Conservation (phyloP, 2,113 vertebrate genomes). For the Caranx ignobilis region DNA sequence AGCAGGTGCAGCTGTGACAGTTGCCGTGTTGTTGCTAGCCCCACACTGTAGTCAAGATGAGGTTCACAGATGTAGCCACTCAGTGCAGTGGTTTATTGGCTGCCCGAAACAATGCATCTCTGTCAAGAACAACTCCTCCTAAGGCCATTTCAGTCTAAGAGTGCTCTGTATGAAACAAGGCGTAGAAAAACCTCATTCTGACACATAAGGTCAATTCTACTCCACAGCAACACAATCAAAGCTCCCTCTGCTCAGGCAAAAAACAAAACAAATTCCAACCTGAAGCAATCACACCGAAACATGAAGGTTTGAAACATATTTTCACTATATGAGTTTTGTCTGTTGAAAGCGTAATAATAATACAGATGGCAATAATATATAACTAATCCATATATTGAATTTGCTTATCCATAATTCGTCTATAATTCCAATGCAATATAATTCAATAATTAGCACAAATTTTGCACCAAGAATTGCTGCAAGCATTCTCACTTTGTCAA, state of each 20-base stretch:
- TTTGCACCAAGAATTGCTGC: constrained; percentile 54
- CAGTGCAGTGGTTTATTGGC: constrained; percentile 81
- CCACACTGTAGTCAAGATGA: constrained; percentile 83
- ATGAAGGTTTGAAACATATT: background rate
- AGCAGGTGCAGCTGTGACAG: constrained; percentile 90
- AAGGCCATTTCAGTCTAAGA: constrained; percentile 70
- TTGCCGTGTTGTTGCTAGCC: constrained; percentile 79
- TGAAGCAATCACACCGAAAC: constrained; percentile 34
- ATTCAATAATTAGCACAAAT: constrained; percentile 72
- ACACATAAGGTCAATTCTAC: constrained; percentile 70
- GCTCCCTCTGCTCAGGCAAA: constrained; percentile 31
- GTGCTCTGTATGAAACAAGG: constrained; percentile 65
- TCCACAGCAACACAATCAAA: constrained; percentile 68
- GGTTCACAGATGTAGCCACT: constrained; percentile 85
- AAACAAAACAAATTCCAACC: constrained; percentile 42
- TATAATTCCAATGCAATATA: constrained; percentile 32
- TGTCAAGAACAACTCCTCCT: constrained; percentile 79
- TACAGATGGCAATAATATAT: background rate
- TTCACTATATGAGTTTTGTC: background rate
- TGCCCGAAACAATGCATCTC: constrained; percentile 82
- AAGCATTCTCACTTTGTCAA: constrained; percentile 75
- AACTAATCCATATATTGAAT: background rate
- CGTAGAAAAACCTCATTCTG: constrained; percentile 65
- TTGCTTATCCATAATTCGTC: background rate
- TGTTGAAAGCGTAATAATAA: background rate